Base-by-base conservation (phyloP, 1,140 invertebrate genomes). In the Contarinia nasturtii region DNA sequence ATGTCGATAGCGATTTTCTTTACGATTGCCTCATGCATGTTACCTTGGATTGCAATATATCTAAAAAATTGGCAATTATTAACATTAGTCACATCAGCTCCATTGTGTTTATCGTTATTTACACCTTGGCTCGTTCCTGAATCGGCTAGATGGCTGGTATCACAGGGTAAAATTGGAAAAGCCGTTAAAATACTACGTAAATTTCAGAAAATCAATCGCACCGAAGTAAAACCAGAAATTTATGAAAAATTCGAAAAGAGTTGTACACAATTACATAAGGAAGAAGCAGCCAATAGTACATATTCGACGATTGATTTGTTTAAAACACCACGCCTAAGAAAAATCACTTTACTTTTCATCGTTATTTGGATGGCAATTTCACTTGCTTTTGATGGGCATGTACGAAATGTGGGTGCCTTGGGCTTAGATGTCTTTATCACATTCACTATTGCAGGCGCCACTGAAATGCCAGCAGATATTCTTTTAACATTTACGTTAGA, bases 1-100 rank as follows among this genome's bases (percentile, higher is more conserved):
- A 85, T 88, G 80, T 86, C 84, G 1, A 88, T 90, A 48, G 86
- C 85, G 0, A 68, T 89, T 12, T 90, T 88, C 69, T 88, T 88
- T 65, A 88, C 85, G 0, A 64, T 82, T 10, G 85, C 82, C 1
- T 74, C 85, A 0, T 76, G 79, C 14, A 51, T 82, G 12, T 55
- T 90, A 40, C 86, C 86, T 1, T 87, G 84, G 83, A 79, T 88
- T 33, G 84, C 85, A 0, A 73, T 82, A 50, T 82, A 64, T 58
- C 60, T 86, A 4, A 75, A 72, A 5, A 74, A 88, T 54, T 90
- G 86, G 86, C 72, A 79, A 52, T 61, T 73, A 52, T 74, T 84
- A 7, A 75, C 76, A 7, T 66, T 86, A 12, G 72, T 70, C 0
- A 86, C 82, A 12, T 82, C 82, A n/a, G 68, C 75, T 1, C 86